Percentiles rank a stretch among this genome's conserved stretches.
These are phyloP conservation scores for Sternotherus odoratus DNA, from an alignment of 2,797 vertebrate genomes.

Conservation along the genomic window DNA sequence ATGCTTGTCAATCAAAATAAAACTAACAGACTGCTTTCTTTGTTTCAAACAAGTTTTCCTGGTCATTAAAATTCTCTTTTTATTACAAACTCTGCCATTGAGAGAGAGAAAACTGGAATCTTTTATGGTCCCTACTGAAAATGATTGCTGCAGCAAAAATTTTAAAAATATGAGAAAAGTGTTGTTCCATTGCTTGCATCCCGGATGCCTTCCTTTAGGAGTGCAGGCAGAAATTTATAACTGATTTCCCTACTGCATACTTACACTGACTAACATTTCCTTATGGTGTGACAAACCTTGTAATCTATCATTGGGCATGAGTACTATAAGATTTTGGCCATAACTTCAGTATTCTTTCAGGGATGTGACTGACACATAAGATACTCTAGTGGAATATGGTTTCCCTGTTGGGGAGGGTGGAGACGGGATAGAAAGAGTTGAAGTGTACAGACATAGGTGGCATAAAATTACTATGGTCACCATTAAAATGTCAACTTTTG, in stretches of 20 bases:
- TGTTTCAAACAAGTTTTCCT: constrained; percentile 66
- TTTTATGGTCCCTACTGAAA: background rate
- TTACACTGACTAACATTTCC: background rate
- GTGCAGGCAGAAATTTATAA: background rate
- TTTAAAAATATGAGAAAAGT: background rate
- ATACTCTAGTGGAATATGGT: background rate
- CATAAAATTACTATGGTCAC: background rate
- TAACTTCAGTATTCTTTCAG: background rate
- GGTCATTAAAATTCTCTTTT: constrained; percentile 61
- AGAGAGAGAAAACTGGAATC: constrained; percentile 47
- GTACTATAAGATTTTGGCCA: background rate
- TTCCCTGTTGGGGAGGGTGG: background rate
- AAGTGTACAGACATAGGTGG: background rate
- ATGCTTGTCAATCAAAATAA: constrained; percentile 72
- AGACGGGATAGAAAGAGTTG: background rate
- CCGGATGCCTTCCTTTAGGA: background rate
- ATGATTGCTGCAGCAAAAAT: background rate
- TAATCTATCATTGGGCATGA: background rate
- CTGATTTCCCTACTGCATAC: background rate
- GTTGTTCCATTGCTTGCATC: background rate
- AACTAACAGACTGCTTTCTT: constrained; percentile 64
- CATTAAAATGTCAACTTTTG: background rate
- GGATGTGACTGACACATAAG: background rate
- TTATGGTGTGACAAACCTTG: background rate
- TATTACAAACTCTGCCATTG: constrained; percentile 50